A percentile compares a stretch with the other conserved stretches of the same genome.
These are phyloP conservation scores for Onychomys arenicola DNA, from an alignment of 2,797 vertebrate species.

Conservation along the genomic window DNA sequence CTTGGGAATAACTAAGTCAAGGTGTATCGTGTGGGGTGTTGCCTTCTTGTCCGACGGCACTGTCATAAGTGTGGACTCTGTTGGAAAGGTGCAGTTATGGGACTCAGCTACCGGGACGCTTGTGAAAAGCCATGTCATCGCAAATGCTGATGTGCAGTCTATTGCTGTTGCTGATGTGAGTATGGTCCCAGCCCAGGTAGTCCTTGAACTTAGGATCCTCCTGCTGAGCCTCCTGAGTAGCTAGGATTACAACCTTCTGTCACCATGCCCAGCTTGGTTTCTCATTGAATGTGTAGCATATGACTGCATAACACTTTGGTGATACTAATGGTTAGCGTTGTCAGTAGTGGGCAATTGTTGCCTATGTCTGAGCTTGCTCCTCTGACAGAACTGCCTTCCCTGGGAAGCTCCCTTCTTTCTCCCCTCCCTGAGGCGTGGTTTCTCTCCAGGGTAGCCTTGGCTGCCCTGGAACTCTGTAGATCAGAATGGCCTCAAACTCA, in stretches of 20 bases:
- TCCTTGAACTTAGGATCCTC: not conserved
- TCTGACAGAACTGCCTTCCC: not conserved
- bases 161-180: conserved; percentile 92
- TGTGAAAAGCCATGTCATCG: conserved; percentile 89
- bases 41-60: conserved; percentile 91
- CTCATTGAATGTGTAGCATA: not conserved
- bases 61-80: conserved; percentile 93
- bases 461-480: not conserved
- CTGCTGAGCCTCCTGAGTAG: not conserved
- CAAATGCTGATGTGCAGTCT: conserved; percentile 91
- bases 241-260: not conserved
- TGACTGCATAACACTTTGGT: not conserved
- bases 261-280: too few relatives aligned
- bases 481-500: not conserved
- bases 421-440: not conserved
- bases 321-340: not conserved
- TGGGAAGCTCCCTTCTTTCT: not conserved
- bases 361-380: not conserved
- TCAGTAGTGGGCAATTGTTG: not conserved
- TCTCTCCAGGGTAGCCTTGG: not conserved
- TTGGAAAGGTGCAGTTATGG: conserved; percentile 96
- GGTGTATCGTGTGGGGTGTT: conserved; percentile 94
- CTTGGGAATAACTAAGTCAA: conserved; percentile 81
- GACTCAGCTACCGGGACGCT: conserved; percentile 92
- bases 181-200: not conserved